These are phyloP conservation scores for Lasioglossum leucozonium DNA, from an alignment of 2,888 invertebrate genomes.

Conservation along the genomic window DNA sequence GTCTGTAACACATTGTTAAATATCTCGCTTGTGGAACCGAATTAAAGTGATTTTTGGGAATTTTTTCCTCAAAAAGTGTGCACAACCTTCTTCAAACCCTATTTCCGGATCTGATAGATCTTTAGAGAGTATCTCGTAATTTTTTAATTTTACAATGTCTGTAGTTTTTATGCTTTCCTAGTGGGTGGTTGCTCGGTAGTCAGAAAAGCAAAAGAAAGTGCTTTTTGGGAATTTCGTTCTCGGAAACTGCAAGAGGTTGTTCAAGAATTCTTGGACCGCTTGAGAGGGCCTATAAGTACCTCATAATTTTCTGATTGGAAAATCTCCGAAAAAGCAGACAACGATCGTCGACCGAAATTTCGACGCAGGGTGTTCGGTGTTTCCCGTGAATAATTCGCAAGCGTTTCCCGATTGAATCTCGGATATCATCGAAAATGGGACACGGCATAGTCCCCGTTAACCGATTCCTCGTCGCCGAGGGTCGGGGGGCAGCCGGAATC, in stretches of 20 bases:
- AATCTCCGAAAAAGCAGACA: background rate
- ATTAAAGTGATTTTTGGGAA: too few relatives aligned
- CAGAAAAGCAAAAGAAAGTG: too few relatives aligned
- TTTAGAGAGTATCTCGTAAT: too few relatives aligned
- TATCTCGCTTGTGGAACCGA: background rate
- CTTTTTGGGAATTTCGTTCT: background rate
- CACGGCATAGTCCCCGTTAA: background rate
- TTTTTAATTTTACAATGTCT: too few relatives aligned
- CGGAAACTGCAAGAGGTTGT: background rate
- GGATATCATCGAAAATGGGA: constrained; percentile 7
- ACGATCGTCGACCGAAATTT: background rate
- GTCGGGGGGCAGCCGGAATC: constrained; percentile 11
- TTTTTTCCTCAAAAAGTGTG: too few relatives aligned
- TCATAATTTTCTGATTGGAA: background rate
- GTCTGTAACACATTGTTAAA: background rate
- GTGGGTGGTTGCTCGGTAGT: too few relatives aligned
- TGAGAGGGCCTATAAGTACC: background rate
- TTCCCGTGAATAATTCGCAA: background rate
- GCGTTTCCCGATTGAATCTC: background rate
- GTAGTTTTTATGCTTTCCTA: too few relatives aligned
- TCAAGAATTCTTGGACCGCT: background rate
- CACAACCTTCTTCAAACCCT: too few relatives aligned
- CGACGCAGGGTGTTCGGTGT: too few relatives aligned
- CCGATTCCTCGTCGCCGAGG: background rate
- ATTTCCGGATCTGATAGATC: too few relatives aligned